Evolutionary conservation across 2,888 invertebrate genomes (phyloP), one percentile per base, ranked within the genome.

Genomic region (Hypselothyrea guttata): DNA sequence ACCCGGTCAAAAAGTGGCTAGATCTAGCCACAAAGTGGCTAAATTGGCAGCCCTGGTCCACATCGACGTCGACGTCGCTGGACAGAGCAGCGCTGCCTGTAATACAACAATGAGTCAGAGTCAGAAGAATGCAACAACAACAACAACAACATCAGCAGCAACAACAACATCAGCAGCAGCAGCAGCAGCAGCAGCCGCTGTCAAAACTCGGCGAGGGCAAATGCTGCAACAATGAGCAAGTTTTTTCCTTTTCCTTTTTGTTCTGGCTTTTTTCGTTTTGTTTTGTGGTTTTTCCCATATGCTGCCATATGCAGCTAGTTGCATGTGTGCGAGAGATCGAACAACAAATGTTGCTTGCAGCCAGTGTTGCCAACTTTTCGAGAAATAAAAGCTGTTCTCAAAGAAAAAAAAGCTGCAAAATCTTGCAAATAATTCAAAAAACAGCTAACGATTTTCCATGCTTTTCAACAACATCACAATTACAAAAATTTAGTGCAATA

Each of bases 281-380:
- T 42, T 71, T 60, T 76, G 77, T 65, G 77, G 81, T 70, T 72
- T 81, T 67, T 54, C 56, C 64, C 77, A 72, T 69, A 69, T 77
- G 77, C 57, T 75, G 75, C 74, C 76, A 75, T 66, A 76, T 76
- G 75, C 75, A 77, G 46, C 62, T 33, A 51, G 53, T 34, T 34
- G 8, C 15, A 40, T 46, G 31, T 13, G 40, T 52, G 15, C 40
- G 5, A 41, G 22, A 27, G 41, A 56, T 59, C 30, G 33, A 46
- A 49, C 54, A 74, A 60, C 60, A 53, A 71, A 74, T 72, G 56
- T 45, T 65, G 60, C 63, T 47, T 74, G 75, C 64, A 73, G 55
- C 56, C 48, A n/a, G n/a, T n/a, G n/a, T n/a, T n/a, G n/a, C n/a
- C n/a, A n/a, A n/a, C n/a, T n/a, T n/a, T n/a, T n/a, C n/a, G n/a